Evolutionary conservation across 2,113 vertebrate species (phyloP).

Genomic region (Ictalurus punctatus): DNA sequence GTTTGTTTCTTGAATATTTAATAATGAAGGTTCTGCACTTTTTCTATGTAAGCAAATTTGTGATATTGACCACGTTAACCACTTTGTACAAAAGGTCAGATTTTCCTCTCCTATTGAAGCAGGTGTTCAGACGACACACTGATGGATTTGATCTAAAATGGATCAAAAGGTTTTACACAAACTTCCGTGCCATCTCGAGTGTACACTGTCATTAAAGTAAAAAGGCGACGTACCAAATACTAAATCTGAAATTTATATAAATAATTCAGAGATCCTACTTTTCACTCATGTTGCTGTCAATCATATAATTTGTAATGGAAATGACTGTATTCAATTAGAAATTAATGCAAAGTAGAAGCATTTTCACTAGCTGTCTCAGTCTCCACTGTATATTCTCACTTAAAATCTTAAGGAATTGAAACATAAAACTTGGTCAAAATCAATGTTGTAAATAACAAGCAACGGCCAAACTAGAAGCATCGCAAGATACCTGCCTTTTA

Average conservation of each 20-base stretch:
- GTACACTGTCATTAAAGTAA: background rate
- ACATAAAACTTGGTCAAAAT: background rate
- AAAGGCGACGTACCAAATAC: background rate
- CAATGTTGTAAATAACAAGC: background rate
- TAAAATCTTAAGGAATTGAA: background rate
- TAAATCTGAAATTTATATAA: too few relatives aligned
- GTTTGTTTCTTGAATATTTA: background rate
- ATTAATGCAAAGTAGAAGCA: background rate
- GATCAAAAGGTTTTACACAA: background rate
- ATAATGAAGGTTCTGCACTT: too few relatives aligned
- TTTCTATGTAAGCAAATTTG: background rate
- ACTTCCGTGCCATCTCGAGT: background rate
- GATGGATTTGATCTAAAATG: background rate
- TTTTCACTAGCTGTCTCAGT: background rate
- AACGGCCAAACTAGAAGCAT: background rate
- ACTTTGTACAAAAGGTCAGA: background rate
- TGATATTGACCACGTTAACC: background rate
- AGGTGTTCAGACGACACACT: background rate
- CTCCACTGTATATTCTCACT: too few relatives aligned
- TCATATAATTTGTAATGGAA: background rate
- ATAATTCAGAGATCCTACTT: background rate
- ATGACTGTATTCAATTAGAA: too few relatives aligned
- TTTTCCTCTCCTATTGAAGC: background rate
- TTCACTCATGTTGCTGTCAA: background rate
- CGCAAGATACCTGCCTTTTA: background rate